A percentile compares a stretch with the other conserved stretches of the same genome.
Evolutionary conservation across 1,140 invertebrate species (phyloP).

Genomic region (Sweltsa coloradensis): DNA sequence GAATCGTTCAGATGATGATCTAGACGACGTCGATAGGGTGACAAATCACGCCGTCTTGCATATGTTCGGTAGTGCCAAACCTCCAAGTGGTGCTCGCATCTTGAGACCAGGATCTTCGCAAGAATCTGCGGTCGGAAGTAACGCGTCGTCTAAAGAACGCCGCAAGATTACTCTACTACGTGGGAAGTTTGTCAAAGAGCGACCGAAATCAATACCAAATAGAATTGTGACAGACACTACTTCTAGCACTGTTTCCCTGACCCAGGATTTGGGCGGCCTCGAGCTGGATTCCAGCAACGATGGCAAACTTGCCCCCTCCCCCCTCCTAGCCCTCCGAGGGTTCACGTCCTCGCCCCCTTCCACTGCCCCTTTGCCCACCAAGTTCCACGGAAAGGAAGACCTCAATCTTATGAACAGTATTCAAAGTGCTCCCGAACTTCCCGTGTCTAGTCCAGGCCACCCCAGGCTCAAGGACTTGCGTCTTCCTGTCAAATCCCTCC

Average conservation of each 20-base stretch:
- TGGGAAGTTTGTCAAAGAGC: background rate
- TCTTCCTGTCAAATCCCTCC: constrained; percentile 45
- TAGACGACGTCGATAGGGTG: constrained; percentile 66
- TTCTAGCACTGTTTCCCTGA: constrained; percentile 36
- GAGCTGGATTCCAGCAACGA: constrained; percentile 44
- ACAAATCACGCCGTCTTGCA: constrained; percentile 64
- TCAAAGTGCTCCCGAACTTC: constrained; percentile 59
- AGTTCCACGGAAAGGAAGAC: constrained; percentile 59
- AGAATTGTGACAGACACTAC: constrained; percentile 36
- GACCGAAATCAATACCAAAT: constrained; percentile 39
- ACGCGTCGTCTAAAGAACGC: constrained; percentile 32
- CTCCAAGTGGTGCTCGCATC: background rate
- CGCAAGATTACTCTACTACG: constrained; percentile 31
- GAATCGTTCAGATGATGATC: constrained; percentile 64
- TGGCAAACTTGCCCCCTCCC: constrained; percentile 26
- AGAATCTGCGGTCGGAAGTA: constrained; percentile 20
- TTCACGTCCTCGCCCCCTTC: constrained; percentile 67
- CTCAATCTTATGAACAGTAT: constrained; percentile 55
- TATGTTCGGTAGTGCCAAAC: constrained; percentile 34
- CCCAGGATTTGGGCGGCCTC: constrained; percentile 46
- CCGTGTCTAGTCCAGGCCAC: constrained; percentile 51
- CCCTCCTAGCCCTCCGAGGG: constrained; percentile 32
- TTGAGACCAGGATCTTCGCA: constrained; percentile 7
- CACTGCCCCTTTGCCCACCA: constrained; percentile 62
- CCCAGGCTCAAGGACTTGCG: constrained; percentile 53